Conservation (phyloP, 2,113 vertebrate species). For the Tympanuchus pallidicinctus region DNA sequence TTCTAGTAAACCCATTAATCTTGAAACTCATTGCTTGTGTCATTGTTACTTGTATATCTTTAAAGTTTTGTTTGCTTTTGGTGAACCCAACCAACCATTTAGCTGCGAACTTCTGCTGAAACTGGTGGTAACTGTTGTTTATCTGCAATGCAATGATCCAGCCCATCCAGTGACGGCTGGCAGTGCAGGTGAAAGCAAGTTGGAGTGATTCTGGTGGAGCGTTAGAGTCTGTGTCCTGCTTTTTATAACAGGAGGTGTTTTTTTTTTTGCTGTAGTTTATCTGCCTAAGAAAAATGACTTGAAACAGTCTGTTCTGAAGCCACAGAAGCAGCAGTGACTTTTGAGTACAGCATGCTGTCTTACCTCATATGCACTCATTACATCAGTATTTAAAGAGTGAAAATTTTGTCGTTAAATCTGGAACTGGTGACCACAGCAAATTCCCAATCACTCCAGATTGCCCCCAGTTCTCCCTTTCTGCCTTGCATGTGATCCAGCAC, state of each 20-base stretch:
- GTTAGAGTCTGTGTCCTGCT: neutral
- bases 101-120: neutral
- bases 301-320: neutral
- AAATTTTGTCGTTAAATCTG: neutral
- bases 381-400: neutral
- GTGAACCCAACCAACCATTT: neutral
- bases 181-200: neutral
- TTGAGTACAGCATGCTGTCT: neutral
- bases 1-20: slow-evolving; percentile 25
- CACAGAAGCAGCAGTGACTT: neutral
- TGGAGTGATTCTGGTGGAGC: neutral
- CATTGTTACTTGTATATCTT: neutral
- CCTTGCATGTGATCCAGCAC: neutral
- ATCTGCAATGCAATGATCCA: neutral
- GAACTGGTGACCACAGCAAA: neutral
- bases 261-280: neutral
- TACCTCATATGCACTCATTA: neutral
- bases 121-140: neutral
- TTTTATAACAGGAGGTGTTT: neutral
- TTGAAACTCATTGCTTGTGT: slow-evolving; percentile 1
- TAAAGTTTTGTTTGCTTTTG: neutral
- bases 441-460: neutral
- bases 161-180: neutral
- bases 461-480: neutral
- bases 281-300: neutral